Conservation (phyloP, 2,888 invertebrate species). For the Lasioglossum figueresi region DNA sequence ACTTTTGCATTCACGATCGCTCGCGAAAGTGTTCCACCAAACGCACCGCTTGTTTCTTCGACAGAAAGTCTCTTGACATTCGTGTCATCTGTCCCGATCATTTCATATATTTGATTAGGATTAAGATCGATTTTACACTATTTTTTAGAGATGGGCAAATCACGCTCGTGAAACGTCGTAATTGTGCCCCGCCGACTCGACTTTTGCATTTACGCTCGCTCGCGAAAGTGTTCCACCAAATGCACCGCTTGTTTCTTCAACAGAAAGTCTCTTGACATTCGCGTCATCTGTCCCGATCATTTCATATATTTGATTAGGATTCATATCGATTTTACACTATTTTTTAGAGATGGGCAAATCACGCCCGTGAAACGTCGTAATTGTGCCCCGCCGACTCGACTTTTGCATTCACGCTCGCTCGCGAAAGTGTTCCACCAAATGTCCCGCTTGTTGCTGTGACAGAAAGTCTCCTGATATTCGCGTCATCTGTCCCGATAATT, state of each 20-base stretch:
- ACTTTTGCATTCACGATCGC: too few relatives aligned
- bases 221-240: constrained; percentile 2
- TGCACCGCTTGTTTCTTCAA: not conserved
- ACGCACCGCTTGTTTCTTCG: too few relatives aligned
- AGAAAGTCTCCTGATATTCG: not conserved
- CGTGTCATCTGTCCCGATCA: too few relatives aligned
- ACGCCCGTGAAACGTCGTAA: constrained; percentile 66
- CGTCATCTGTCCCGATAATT: not conserved
- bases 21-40: too few relatives aligned
- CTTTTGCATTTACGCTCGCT: constrained; percentile 53
- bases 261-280: not conserved
- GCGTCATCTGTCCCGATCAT: not conserved
- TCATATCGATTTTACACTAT: not conserved
- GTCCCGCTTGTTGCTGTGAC: not conserved
- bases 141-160: too few relatives aligned
- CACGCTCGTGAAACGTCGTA: constrained; percentile 65
- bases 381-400: constrained; percentile 36
- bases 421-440: constrained; percentile 1
- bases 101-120: too few relatives aligned
- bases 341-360: not conserved
- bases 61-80: too few relatives aligned
- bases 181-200: constrained; percentile 42
- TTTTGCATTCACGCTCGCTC: constrained; percentile 52
- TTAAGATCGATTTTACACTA: too few relatives aligned
- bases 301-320: not conserved